Evolutionary conservation across 1,140 invertebrate species (phyloP).

Genomic region (Diorhabda carinulata): DNA sequence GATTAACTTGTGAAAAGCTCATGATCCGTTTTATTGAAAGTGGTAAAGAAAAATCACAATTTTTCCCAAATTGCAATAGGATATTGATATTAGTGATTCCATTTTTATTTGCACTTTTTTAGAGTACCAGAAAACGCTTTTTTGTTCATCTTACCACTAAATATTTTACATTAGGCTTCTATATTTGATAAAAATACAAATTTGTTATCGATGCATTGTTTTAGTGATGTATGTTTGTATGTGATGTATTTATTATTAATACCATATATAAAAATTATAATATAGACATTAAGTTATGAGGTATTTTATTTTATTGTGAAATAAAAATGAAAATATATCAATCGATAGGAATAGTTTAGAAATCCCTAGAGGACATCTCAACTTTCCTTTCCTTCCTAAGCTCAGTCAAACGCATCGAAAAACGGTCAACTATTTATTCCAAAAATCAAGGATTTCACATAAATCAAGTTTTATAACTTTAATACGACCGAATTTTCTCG

Average conservation of each 20-base stretch:
- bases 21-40: background rate
- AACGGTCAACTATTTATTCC: too few species aligned
- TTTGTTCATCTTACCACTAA: slow-evolving; percentile 4
- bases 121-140: background rate
- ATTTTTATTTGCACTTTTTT: background rate
- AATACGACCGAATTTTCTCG: too few species aligned
- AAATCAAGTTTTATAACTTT: too few species aligned
- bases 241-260: slow-evolving; percentile 39
- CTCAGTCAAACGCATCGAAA: too few species aligned
- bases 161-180: slow-evolving; percentile 14
- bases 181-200: slow-evolving; percentile 23
- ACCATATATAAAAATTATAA: slow-evolving; percentile 30
- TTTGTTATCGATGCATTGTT: slow-evolving; percentile 24
- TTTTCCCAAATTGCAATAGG: background rate
- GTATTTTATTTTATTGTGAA: background rate
- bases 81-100: background rate
- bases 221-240: slow-evolving; percentile 41
- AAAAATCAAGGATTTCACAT: too few species aligned
- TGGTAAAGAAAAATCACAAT: background rate
- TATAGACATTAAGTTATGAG: slow-evolving; percentile 16
- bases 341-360: background rate
- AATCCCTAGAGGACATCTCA: background rate
- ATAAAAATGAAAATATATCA: too few species aligned
- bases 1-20: too few species aligned
- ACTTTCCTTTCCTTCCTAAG: too few species aligned